A percentile compares a stretch with the other conserved stretches of the same genome.
phyloP scores from a whole-genome alignment of 2,888 invertebrate genomes.

The Drosophila setosimentum region DNA sequence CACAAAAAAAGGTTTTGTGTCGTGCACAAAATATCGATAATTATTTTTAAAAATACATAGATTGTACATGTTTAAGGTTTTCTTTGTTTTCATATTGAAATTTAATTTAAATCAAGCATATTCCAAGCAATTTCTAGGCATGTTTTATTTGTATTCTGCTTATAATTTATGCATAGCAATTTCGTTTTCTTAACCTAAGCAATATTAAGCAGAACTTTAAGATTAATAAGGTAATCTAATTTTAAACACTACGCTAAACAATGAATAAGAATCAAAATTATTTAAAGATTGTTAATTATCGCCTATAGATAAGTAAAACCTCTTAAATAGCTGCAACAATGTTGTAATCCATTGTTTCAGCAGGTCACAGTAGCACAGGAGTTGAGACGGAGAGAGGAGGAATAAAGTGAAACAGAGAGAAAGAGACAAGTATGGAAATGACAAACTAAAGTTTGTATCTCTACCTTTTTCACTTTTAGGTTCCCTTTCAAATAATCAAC shows the following conservation, averaged over 20 bases:
- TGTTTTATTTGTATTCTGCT: background rate
- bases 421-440: conserved; percentile 1
- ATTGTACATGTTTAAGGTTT: background rate
- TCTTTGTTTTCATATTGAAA: background rate
- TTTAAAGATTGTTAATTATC: background rate
- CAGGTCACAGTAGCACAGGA: no score
- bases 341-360: conserved; percentile 7
- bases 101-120: background rate
- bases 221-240: background rate
- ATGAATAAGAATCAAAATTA: background rate
- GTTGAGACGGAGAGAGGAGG: background rate
- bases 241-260: background rate
- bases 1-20: conserved; percentile 21
- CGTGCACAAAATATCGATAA: conserved; percentile 36
- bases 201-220: background rate
- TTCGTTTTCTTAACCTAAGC: background rate
- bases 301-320: background rate
- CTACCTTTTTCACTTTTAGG: conserved; percentile 12
- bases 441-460: conserved; percentile 18
- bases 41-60: conserved; percentile 20
- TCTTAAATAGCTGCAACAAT: background rate
- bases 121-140: no score
- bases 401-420: background rate
- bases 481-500: conserved; percentile 42
- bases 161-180: no score